Evolutionary conservation across 2,888 invertebrate species (phyloP).

Genomic region (Clanis bilineata): DNA sequence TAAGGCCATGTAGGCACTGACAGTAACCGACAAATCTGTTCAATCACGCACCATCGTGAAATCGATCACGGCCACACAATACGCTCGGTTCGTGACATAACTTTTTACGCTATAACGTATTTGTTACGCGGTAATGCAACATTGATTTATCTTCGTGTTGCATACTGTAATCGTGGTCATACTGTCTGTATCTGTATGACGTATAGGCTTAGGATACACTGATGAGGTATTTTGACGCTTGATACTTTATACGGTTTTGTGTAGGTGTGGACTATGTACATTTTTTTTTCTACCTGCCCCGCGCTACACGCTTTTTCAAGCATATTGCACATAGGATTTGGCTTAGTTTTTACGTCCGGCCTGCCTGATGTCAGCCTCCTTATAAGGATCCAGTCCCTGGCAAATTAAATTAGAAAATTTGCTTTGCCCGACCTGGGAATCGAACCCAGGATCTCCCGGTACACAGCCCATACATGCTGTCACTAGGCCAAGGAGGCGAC

Average conservation of each 20-base stretch:
- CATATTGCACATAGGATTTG: too few relatives aligned
- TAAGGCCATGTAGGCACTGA: neutral
- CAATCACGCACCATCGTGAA: slow-evolving; percentile 9
- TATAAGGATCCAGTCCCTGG: too few relatives aligned
- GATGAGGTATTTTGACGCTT: neutral
- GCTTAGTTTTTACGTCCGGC: too few relatives aligned
- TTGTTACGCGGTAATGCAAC: slow-evolving; percentile 47
- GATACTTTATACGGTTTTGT: neutral
- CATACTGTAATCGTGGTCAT: slow-evolving; percentile 36
- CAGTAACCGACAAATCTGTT: neutral
- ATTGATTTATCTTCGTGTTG: slow-evolving; percentile 54
- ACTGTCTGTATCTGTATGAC: slow-evolving; percentile 24
- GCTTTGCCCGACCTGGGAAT: too few relatives aligned
- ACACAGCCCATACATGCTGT: too few relatives aligned
- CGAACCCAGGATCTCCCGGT: too few relatives aligned
- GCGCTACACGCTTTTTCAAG: too few relatives aligned
- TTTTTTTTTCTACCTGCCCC: too few relatives aligned
- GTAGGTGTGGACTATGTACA: neutral
- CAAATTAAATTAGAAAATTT: too few relatives aligned
- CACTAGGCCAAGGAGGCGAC: too few relatives aligned
- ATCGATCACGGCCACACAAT: slow-evolving; percentile 35
- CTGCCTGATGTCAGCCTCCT: too few relatives aligned
- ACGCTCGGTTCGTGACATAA: slow-evolving; percentile 53
- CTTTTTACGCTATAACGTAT: slow-evolving; percentile 38
- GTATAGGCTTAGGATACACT: slow-evolving; percentile 18